Percentiles rank a stretch among this genome's conserved stretches.
Evolutionary conservation across 2,113 vertebrate species (phyloP).

Genomic region (Genyomyrus donnyi): DNA sequence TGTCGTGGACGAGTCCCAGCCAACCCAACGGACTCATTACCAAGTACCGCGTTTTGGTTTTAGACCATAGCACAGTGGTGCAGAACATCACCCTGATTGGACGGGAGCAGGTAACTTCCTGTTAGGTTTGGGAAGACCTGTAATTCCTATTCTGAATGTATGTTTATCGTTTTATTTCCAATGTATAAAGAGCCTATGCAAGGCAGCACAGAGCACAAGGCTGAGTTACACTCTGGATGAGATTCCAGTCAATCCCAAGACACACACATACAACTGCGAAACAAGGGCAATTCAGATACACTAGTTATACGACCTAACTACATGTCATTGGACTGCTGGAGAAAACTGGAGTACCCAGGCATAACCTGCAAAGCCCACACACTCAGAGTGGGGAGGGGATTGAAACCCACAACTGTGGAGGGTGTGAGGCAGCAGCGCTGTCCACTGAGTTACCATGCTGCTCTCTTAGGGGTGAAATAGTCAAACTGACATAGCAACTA

Average conservation of each 20-base stretch:
- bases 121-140: neutral
- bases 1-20: constrained; percentile 77
- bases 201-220: neutral
- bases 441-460: neutral
- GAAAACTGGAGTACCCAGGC: neutral
- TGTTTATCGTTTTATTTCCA: neutral
- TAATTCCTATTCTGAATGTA: neutral
- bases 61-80: constrained; percentile 48
- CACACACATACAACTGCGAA: neutral
- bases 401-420: neutral
- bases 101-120: constrained; percentile 56
- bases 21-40: constrained; percentile 84
- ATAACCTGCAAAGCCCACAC: neutral
- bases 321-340: neutral
- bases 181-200: neutral
- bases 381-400: neutral
- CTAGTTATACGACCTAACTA: neutral
- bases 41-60: constrained; percentile 75
- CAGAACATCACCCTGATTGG: constrained; percentile 74
- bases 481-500: neutral
- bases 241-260: neutral
- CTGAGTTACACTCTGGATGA: neutral
- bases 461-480: neutral
- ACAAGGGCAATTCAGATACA: neutral
- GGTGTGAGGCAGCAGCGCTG: neutral